Evolutionary conservation across 2,888 invertebrate genomes (phyloP), one percentile per base, ranked within the genome.

Genomic region (Rhorus exstirpatorius): DNA sequence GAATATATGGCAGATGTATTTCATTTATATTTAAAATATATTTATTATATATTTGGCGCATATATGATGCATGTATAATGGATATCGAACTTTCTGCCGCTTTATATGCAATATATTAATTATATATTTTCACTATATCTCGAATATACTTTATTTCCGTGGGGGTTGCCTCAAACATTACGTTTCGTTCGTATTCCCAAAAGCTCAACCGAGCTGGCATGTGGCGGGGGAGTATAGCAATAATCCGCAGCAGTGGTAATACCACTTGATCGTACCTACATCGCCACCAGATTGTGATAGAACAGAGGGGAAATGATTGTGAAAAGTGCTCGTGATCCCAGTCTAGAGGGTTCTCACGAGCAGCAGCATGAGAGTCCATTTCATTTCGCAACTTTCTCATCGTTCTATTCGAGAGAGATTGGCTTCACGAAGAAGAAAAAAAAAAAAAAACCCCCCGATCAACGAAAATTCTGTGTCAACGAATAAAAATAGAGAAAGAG

Each of bases 291-390:
- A 41, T 63, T 70, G 49, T 55, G 63, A 71, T 76, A 26, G 17
- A 75, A 51, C 14, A 38, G 55, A 55, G 53, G 14, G 31, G 38
- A 76, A 70, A 80, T 80, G 75, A 80, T 76, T 76, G 55, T 58
- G 65, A 8, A 70, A 70, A 76, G 63, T 80, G 70, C 63, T 70
- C 38, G 53, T 8, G 35, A 51, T 70, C n/a, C 19, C 14, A 17
- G 21, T 49, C 46, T 35, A 38, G 55, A 71, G 8, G 17, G 19
- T n/a, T 3, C 14, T 10, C 14, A 49, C 31, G 35, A 58, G 35
- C 38, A 58, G 60, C n/a, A 21, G 21, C 58, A 3, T 49, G 14
- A 24, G 58, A 21, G 49, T 72, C 61, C 67, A 72, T 81, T 77
- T 26, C 53, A 68, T 68, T 44, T 21, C 51, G 49, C n/a, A 38